These are phyloP conservation scores for Phragmatobia fuliginosa DNA, from an alignment of 2,888 invertebrate genomes.

Conservation along the genomic window DNA sequence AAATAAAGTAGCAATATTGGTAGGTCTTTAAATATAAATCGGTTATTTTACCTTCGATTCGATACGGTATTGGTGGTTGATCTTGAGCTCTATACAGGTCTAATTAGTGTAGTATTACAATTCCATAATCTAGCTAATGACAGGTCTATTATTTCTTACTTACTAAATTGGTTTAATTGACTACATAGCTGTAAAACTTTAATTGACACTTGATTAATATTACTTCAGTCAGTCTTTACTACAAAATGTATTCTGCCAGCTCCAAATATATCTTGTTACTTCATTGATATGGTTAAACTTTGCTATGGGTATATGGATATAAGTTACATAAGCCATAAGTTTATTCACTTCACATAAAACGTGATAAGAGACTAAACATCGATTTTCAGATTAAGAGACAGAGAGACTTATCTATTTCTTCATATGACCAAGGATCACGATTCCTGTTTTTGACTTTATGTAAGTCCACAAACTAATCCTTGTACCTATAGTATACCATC, in stretches of 20 bases:
- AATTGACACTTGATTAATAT: constrained; percentile 9
- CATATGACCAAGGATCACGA: background rate
- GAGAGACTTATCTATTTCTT: background rate
- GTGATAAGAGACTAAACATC: background rate
- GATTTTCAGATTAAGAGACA: background rate
- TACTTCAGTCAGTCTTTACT: constrained; percentile 1
- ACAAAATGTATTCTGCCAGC: constrained; percentile 5
- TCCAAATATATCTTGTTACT: background rate
- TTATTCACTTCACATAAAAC: no score
- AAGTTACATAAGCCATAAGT: no score
- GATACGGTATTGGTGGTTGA: constrained; percentile 32
- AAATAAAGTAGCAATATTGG: constrained; percentile 13
- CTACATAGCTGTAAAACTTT: constrained; percentile 15
- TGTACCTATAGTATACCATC: no score
- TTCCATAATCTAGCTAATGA: constrained; percentile 29
- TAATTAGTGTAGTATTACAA: constrained; percentile 36
- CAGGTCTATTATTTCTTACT: constrained; percentile 25
- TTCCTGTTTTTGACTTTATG: background rate
- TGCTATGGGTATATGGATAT: no score
- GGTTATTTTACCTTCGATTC: constrained; percentile 40
- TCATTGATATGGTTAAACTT: no score
- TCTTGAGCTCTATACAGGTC: constrained; percentile 27
- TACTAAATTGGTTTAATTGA: constrained; percentile 24
- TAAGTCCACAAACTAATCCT: background rate
- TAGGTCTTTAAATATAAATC: constrained; percentile 13